Base-by-base conservation (phyloP, 2,113 vertebrate species). In the Origma solitaria region DNA sequence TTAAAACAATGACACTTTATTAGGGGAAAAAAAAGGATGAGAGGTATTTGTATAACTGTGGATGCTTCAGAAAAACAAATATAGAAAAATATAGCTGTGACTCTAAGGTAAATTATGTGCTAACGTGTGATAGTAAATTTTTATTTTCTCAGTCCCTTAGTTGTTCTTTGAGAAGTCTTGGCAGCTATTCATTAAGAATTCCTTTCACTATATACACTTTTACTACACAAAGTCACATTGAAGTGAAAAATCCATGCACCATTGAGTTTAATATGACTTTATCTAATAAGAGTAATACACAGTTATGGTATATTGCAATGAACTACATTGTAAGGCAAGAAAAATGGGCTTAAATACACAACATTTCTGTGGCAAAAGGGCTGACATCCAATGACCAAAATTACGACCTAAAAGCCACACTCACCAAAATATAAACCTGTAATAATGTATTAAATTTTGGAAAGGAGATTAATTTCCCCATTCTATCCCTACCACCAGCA, bases 181-280 rank as follows among this genome's bases (percentile, higher is more conserved):
- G 68, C 47, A 93, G 86, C 49, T 84, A 57, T 92, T 96, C 65
- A 96, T 97, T 97, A 95, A 93, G 40, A 81, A 97, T 96, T 98
- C 88, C 71, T 78, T 90, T 97, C 88, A 95, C 88, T 94, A 15
- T 92, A 92, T 80, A 93, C 68, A 92, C 83, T 97, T 97, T 97
- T 97, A 97, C 92, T 94, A 92, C 79, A 94, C 95, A 98, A 98
- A 98, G 96, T 98, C 96, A 98, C 95, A 97, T 96, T 97, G 95
- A 97, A 97, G 87, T 86, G 89, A 96, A 93, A 90, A 92, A 97
- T 96, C 94, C 94, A 97, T 82, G 96, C 95, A 96, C 87, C 95
- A 92, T 57, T 97, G 95, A 94, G 64, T 96, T 98, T 96, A 97
- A 97, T 95, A 86, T 6, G 66, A 90, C 93, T 97, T 96, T 81